These are phyloP conservation scores for Diploptera punctata DNA, from an alignment of 2,888 invertebrate genomes.

Conservation along the genomic window DNA sequence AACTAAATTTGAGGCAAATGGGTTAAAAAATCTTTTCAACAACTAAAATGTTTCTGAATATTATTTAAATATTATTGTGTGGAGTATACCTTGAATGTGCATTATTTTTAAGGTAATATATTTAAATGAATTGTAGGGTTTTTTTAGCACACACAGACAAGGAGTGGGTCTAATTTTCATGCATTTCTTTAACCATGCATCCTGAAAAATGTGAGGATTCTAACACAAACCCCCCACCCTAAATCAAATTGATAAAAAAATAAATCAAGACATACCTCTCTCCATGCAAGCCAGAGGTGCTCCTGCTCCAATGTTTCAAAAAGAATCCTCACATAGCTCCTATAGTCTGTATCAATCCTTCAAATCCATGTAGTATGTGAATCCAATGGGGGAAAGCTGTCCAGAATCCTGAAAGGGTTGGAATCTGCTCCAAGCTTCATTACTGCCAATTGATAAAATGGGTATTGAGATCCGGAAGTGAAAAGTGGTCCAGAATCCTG, in stretches of 20 bases:
- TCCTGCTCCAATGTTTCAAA: background rate
- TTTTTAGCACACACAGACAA: no score
- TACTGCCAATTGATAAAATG: background rate
- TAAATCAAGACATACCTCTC: conserved; percentile 20
- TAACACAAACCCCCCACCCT: conserved; percentile 15
- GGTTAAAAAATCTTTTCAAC: no score
- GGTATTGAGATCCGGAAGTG: background rate
- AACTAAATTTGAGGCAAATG: no score
- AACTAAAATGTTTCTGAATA: no score
- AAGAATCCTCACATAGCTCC: conserved; percentile 7
- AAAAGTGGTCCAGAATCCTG: conserved; percentile 21
- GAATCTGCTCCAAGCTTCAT: conserved; percentile 3
- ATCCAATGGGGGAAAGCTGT: conserved; percentile 25
- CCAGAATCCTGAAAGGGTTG: conserved; percentile 22
- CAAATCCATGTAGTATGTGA: background rate
- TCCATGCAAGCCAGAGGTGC: background rate
- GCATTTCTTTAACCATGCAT: background rate
- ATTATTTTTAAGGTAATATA: no score
- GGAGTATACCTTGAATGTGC: no score
- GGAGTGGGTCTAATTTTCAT: background rate
- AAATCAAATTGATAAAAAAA: background rate
- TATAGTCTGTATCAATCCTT: background rate
- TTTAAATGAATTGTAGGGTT: no score
- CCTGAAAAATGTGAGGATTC: background rate
- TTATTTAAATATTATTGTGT: no score